Evolutionary conservation across 2,888 invertebrate genomes (phyloP), one percentile per base, ranked within the genome.

Genomic region (Euzetes globulus): DNA sequence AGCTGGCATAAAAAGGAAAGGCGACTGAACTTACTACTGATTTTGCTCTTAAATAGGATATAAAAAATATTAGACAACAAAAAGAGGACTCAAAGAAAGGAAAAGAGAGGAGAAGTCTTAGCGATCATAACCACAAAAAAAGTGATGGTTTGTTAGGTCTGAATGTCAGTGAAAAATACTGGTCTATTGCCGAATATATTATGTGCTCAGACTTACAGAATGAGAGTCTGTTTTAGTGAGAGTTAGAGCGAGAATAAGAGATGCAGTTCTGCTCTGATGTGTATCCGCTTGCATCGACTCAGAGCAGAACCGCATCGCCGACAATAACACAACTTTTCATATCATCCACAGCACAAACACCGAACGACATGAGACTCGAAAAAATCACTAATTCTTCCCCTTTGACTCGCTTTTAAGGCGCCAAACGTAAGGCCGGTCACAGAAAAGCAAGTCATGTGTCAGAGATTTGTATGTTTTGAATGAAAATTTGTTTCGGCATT

Each of bases 81-180:
- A 41, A 41, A 41, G 41, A 41, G 41, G 41, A 41, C 41, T 41
- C 41, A 41, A 41, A 7, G 9, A 41, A 41, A 41, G 41, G 41
- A 41, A 41, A 41, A 41, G 41, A 41, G 41, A 41, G 41, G 41
- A 50, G 50, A 50, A 19, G 50, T 50, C 17, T 5, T 41, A 41
- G 50, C 50, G 50, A 50, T 50, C 50, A 50, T 50, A 50, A 50
- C 50, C 50, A 50, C 50, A 50, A 19, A 50, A 47, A 19, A 50
- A 41, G 41, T 41, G 50, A 50, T 50, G 50, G 50, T 50, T 50
- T 50, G 50, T 50, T 50, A 50, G 50, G 50, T 50, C 50, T 50
- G 50, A 50, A 9, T 50, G 50, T 17, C 19, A 50, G 50, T n/a
- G 50, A 17, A 50, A 50, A 50, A 50, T 41, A 19, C n/a, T 50